Base-by-base conservation (phyloP, 2,797 vertebrate species). In the Girardinus metallicus region DNA sequence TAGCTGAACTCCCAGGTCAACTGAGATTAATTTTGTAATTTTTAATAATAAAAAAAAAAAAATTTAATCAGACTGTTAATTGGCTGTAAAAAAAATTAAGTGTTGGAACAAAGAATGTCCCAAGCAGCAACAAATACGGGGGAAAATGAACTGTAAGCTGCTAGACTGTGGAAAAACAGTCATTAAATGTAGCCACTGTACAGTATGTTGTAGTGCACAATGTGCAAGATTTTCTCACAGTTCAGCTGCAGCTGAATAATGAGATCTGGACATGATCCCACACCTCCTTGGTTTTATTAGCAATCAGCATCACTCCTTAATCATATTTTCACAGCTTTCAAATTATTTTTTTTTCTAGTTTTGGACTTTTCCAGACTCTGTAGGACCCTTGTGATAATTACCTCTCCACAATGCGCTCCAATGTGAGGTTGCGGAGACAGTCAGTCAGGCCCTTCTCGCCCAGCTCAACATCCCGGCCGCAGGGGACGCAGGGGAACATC, bases 381-480 rank as follows among this genome's bases (percentile, higher is more conserved):
- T 11, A 12, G 10, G 60, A 36, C 31, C 60, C 34, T 11, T 39
- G 55, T 31, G 29, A 2, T 13, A 2, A 36, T 84, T 95, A 99
- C 83, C 98, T 95, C 88, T 99, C 98, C 83, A 99, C 98, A 55
- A 99, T 97, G 0, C 98, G 96, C 93, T 99, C 98, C 93, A 99
- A 89, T 1, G 98, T 98, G 87, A 99, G 96, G 92, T 99, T 99
- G 36, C 98, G 97, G 93, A 99, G 96, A 64, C 98, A 98, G 88
- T 97, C 97, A 0, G 96, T 94, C 72, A 99, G 93, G 23, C 98
- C 98, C 76, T 97, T 94, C 91, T 99, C 98, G 0, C 98, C 97
- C 85, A 99, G 95, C 87, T 99, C 97, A 90, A 99, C 97, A 0
- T 99, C 98, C 10, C 95, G 92, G 78, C 96, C 97, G 44, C 98